Percentiles rank a stretch among this genome's conserved stretches.
Conservation (phyloP, 2,797 vertebrate genomes). For the Petrocephalus schoutedeni region DNA sequence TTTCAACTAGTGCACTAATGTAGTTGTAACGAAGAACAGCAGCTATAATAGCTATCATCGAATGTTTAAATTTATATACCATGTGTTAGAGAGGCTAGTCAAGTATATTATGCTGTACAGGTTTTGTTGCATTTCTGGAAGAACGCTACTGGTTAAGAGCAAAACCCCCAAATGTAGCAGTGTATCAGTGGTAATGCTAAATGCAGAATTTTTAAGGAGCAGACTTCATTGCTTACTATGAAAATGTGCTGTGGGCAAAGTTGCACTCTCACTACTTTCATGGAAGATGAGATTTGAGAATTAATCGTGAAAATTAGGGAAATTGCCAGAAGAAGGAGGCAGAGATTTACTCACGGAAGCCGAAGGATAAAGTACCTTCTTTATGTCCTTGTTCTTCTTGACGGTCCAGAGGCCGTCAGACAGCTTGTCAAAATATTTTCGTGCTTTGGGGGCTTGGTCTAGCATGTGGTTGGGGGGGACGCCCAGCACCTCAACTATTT, state of each 20-base stretch:
- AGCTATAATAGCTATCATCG: neutral
- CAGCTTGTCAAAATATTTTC: conserved; percentile 90
- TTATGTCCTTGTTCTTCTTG: conserved; percentile 89
- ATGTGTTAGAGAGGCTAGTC: neutral
- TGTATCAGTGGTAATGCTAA: neutral
- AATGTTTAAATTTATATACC: neutral
- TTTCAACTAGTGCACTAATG: neutral
- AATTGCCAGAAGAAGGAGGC: conserved; percentile 31
- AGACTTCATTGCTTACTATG: neutral
- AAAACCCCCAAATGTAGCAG: neutral
- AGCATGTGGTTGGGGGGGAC: conserved; percentile 88
- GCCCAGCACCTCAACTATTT: conserved; percentile 88
- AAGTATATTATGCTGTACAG: neutral
- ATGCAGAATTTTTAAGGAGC: neutral
- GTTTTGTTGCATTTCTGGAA: neutral
- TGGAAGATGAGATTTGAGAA: neutral
- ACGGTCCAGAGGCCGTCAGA: conserved; percentile 88
- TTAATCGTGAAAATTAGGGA: neutral
- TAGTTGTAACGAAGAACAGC: neutral
- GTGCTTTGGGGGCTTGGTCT: conserved; percentile 88
- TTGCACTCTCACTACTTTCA: neutral
- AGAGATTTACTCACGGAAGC: conserved; percentile 49
- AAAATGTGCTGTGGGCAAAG: neutral
- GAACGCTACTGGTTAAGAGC: neutral
- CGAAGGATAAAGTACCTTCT: conserved; percentile 75